Conservation (phyloP, 2,888 invertebrate genomes). For the Drosophila borborema region DNA sequence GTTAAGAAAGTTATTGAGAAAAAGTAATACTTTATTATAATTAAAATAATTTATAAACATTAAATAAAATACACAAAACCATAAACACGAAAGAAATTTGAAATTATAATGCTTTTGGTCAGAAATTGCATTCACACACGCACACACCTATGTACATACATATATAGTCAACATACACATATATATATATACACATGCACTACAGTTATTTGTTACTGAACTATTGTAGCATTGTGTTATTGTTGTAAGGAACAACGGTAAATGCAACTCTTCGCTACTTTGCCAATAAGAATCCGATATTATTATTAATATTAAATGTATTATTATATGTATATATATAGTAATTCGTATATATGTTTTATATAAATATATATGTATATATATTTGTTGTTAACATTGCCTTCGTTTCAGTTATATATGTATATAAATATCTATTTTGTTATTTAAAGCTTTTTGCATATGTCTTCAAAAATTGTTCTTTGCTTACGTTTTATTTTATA, state of each 20-base stretch:
- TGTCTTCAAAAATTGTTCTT: constrained; percentile 38
- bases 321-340: constrained; percentile 1
- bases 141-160: constrained; percentile 7
- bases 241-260: constrained; percentile 27
- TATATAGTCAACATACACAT: not conserved
- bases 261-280: constrained; percentile 49
- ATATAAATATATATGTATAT: constrained; percentile 16
- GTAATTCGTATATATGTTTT: constrained; percentile 12
- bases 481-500: constrained; percentile 1
- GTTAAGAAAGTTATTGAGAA: constrained; percentile 8
- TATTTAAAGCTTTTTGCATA: constrained; percentile 51
- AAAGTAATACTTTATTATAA: constrained; percentile 25
- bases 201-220: not conserved
- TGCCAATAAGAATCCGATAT: constrained; percentile 31
- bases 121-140: constrained; percentile 42
- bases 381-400: constrained; percentile 43
- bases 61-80: constrained; percentile 1
- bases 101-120: constrained; percentile 31
- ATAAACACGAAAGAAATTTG: not conserved
- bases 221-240: not conserved
- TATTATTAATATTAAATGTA: constrained; percentile 9
- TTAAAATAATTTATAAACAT: not conserved
- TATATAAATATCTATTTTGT: constrained; percentile 27
- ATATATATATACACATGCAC: not conserved
- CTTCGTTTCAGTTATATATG: constrained; percentile 22